Conservation (phyloP, 2,888 invertebrate species). For the Seladonia tumulorum region DNA sequence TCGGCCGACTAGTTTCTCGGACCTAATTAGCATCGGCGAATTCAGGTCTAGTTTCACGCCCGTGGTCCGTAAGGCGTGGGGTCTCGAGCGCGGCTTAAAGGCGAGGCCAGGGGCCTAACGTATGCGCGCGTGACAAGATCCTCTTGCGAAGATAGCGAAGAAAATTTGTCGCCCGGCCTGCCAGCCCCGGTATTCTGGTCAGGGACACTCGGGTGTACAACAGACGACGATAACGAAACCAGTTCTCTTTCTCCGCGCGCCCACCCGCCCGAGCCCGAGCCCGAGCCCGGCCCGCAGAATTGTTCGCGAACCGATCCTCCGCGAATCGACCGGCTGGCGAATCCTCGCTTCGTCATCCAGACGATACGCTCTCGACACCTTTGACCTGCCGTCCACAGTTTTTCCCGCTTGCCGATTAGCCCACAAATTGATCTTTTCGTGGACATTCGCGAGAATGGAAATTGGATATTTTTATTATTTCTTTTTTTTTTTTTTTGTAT, state of each 20-base stretch:
- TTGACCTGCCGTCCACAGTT: background rate
- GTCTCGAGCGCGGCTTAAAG: slow-evolving; percentile 64
- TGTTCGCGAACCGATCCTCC: slow-evolving; percentile 31
- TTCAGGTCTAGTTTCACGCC: slow-evolving; percentile 58
- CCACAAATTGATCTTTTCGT: background rate
- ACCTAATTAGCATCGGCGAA: slow-evolving; percentile 64
- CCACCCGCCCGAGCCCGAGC: slow-evolving; percentile 46
- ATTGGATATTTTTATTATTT: too few relatives aligned
- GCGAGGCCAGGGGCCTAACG: slow-evolving; percentile 57
- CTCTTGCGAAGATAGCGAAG: slow-evolving; percentile 73
- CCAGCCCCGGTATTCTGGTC: slow-evolving; percentile 73
- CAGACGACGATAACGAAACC: slow-evolving; percentile 73
- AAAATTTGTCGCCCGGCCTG: slow-evolving; percentile 75
- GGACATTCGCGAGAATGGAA: background rate
- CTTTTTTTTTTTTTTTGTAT: too few relatives aligned
- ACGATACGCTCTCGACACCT: background rate
- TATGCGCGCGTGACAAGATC: slow-evolving; percentile 74
- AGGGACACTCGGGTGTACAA: slow-evolving; percentile 70
- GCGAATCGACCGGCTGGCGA: slow-evolving; percentile 1
- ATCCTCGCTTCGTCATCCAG: background rate
- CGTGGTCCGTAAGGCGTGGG: slow-evolving; percentile 33
- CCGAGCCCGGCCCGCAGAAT: slow-evolving; percentile 35
- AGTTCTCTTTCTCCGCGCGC: slow-evolving; percentile 66
- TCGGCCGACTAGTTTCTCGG: slow-evolving; percentile 44
- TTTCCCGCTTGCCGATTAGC: background rate